Base-by-base conservation (phyloP, 2,113 vertebrate genomes). In the Hemibagrus wyckioides region DNA sequence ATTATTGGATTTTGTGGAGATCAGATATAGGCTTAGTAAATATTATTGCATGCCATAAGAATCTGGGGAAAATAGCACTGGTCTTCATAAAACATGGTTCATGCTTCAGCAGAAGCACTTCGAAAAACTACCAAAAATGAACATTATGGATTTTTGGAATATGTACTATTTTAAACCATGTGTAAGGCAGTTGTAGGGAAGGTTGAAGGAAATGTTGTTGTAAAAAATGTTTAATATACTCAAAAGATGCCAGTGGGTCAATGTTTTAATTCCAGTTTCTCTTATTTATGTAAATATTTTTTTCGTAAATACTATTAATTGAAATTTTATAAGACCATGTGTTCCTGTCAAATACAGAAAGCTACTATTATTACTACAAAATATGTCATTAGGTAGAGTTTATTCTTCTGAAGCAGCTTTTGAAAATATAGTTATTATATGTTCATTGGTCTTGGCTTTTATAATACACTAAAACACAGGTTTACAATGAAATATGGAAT, bases 1-100 rank as follows among this genome's bases (percentile, higher is more conserved):
- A 56, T 30, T 54, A 80, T 54, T 54, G 50, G 15, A 80, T 54
- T 80, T 76, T 76, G 36, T 76, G 41, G 48, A 73, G 69, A 33
- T 69, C 15, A 1, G 73, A 50, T 79, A 50, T 79, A 17, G 44
- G 28, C 44, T n/a, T 50, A 52, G 75, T 50, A 52, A 79, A 79
- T 56, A 56, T 54, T 80, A 80, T 11, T 56, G 50, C 17, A 33
- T n/a, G 21, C 30, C 28, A 80, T 80, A 80, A 54, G 3, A 80
- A 52, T 80, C 3, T 54, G 7, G n/a, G n/a, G 4, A 56, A n/a
- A 80, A 56, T 80, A 36, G 23, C 50, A 56, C 19, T 33, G 33
- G 6, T 54, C 33, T 23, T 52, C 48, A 30, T 52, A 52, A 79
- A 79, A 28, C 75, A n/a, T 50, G 75, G 10, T 15, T 50, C 23